A percentile compares a stretch with the other conserved stretches of the same genome.
phyloP scores from a whole-genome alignment of 2,113 vertebrate genomes.

The Parus major region DNA sequence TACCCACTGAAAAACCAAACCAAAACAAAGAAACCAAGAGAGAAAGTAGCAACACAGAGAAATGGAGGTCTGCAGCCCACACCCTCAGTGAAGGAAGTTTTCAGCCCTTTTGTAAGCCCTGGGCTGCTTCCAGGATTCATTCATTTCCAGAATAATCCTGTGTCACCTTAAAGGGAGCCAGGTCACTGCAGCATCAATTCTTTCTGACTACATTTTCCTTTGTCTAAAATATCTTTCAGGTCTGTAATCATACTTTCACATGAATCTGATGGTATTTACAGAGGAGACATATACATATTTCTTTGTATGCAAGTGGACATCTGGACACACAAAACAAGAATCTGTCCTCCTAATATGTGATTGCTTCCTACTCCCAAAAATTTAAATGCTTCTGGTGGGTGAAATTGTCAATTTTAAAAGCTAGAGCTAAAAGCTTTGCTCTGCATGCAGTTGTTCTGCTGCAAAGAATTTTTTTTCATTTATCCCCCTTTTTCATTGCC shows the following conservation, averaged over 20 bases:
- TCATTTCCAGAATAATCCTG: conserved; percentile 36
- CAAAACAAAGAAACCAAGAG: not conserved
- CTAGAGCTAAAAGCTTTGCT: conserved; percentile 54
- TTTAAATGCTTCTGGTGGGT: not conserved
- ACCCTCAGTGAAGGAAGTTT: not conserved
- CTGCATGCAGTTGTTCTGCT: conserved; percentile 38
- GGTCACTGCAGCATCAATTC: not conserved
- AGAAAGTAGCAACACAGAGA: not conserved
- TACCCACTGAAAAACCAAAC: not conserved
- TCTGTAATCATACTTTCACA: not conserved
- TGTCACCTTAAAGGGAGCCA: not conserved
- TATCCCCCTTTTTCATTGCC: conserved; percentile 35
- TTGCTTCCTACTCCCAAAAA: not conserved
- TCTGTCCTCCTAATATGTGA: not conserved
- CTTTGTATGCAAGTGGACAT: not conserved
- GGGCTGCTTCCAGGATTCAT: not conserved
- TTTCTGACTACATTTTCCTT: not conserved
- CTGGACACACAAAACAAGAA: not conserved
- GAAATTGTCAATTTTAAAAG: not conserved
- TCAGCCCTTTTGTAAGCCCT: not conserved
- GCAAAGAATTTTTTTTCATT: conserved; percentile 48
- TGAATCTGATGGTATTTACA: not conserved
- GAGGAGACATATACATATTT: not conserved
- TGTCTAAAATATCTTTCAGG: not conserved
- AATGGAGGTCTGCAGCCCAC: not conserved